These are phyloP conservation scores for Anas platyrhynchos DNA, from an alignment of 2,113 vertebrate species.

Conservation along the genomic window DNA sequence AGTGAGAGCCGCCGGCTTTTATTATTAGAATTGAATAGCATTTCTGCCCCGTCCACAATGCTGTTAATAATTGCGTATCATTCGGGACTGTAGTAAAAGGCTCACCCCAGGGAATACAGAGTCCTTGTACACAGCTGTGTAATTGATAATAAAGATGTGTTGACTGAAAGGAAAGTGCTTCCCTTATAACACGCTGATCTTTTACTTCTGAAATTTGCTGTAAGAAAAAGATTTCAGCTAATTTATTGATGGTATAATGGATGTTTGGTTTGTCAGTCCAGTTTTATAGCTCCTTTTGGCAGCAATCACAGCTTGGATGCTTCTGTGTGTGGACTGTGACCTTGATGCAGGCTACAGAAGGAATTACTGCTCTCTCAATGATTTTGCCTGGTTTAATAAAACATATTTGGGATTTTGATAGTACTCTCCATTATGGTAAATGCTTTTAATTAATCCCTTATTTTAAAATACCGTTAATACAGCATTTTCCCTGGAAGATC, in stretches of 20 bases:
- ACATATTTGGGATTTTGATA: background rate
- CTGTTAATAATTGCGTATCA: constrained; percentile 5
- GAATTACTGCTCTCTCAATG: background rate
- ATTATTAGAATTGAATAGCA: background rate
- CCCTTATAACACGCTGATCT: background rate
- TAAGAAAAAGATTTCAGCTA: background rate
- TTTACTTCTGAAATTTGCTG: background rate
- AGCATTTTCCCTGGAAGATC: background rate
- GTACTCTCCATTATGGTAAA: background rate
- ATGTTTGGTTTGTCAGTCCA: background rate
- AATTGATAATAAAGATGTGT: constrained; percentile 15
- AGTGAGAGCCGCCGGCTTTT: background rate
- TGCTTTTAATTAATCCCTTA: background rate
- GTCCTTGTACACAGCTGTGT: background rate
- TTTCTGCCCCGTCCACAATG: constrained; percentile 22
- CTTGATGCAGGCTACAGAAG: background rate
- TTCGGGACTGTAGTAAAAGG: background rate
- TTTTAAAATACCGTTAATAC: background rate
- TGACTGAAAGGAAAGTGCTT: constrained; percentile 10
- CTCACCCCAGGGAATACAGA: background rate
- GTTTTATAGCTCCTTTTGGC: background rate
- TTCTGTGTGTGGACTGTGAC: background rate
- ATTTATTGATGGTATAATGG: background rate
- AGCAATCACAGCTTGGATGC: background rate
- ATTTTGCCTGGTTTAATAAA: background rate